Evolutionary conservation across 2,113 vertebrate genomes (phyloP).

Genomic region (Clarias batrachus): DNA sequence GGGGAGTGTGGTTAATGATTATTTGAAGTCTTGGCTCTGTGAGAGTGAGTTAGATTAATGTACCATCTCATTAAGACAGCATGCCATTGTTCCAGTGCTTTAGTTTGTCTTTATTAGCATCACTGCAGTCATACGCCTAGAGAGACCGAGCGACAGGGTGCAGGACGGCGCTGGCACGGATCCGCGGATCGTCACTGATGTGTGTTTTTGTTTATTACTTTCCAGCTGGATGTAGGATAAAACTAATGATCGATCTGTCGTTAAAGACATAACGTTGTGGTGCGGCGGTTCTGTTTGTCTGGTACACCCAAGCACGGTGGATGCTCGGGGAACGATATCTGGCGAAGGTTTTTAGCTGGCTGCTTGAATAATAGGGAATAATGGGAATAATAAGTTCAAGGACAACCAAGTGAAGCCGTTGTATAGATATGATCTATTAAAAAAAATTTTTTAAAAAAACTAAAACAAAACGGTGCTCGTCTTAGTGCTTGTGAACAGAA

Average conservation of each 20-base stretch:
- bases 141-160: background rate
- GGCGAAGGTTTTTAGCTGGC: background rate
- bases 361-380: background rate
- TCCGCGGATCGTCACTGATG: too few relatives aligned
- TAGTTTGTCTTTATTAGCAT: slow-evolving; percentile 45
- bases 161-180: background rate
- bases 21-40: slow-evolving; percentile 23
- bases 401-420: slow-evolving; percentile 12
- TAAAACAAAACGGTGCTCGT: background rate
- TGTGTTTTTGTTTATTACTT: background rate
- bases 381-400: background rate
- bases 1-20: slow-evolving; percentile 45
- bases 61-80: slow-evolving; percentile 55
- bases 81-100: slow-evolving; percentile 48
- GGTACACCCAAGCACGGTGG: too few relatives aligned
- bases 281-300: background rate
- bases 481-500: background rate
- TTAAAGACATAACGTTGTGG: background rate
- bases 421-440: too few relatives aligned
- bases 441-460: too few relatives aligned
- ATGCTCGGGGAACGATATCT: background rate
- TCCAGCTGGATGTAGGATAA: background rate
- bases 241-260: background rate
- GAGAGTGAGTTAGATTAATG: slow-evolving; percentile 47
- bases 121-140: background rate